A percentile compares a stretch with the other conserved stretches of the same genome.
These are phyloP conservation scores for Melieria crassipennis DNA, from an alignment of 2,888 invertebrate genomes.

Conservation along the genomic window DNA sequence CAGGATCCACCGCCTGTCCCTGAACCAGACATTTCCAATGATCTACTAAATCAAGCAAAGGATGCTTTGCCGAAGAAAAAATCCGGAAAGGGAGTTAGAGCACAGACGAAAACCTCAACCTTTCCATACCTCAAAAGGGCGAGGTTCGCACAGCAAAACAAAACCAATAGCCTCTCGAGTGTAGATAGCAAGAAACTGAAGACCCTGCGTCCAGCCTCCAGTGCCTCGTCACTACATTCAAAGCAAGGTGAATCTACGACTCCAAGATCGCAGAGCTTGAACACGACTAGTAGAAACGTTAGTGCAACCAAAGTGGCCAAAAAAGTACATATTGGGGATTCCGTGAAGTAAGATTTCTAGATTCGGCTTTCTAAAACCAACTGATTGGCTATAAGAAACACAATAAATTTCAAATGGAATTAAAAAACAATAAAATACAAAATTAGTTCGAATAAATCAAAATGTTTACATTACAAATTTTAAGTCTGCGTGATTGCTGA, in stretches of 20 bases:
- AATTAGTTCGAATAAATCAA: too few species aligned
- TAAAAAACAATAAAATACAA: constrained; percentile 6
- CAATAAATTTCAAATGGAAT: neutral
- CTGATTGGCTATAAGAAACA: neutral
- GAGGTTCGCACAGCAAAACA: constrained; percentile 27
- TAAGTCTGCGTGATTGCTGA: too few species aligned
- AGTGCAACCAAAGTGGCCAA: neutral
- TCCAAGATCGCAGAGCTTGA: constrained; percentile 14
- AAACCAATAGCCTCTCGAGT: constrained; percentile 31
- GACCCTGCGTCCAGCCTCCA: constrained; percentile 18
- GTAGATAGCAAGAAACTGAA: constrained; percentile 21
- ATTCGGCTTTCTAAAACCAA: neutral
- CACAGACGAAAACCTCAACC: constrained; percentile 20
- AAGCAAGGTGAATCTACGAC: constrained; percentile 9
- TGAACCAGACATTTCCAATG: constrained; percentile 6
- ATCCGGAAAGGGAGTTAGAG: constrained; percentile 12
- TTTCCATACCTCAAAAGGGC: constrained; percentile 13
- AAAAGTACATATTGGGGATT: constrained; percentile 11
- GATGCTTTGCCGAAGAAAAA: constrained; percentile 15
- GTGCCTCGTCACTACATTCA: constrained; percentile 26
- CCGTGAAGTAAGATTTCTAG: neutral
- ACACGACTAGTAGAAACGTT: constrained; percentile 4
- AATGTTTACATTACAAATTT: too few species aligned
- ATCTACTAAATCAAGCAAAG: constrained; percentile 10
- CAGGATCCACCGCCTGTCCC: constrained; percentile 4